A percentile compares a stretch with the other conserved stretches of the same genome.
These are phyloP conservation scores for Catostylus mosaicus DNA, from an alignment of 30 jellyfish, hydroid and myxozoan genomes.

Conservation along the genomic window DNA sequence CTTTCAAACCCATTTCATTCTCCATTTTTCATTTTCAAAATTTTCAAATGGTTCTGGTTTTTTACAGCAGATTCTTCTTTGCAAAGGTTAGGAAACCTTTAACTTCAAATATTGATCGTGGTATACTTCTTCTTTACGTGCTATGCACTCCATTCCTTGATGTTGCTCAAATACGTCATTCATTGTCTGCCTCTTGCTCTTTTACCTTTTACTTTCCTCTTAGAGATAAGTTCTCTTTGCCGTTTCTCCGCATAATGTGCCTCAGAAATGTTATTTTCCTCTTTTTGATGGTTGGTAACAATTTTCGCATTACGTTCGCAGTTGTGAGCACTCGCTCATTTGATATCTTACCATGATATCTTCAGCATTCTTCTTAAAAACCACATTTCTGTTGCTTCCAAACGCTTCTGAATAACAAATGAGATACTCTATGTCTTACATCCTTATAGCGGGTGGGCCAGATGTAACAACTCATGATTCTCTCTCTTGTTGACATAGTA, in stretches of 20 bases:
- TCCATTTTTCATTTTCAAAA: too few species aligned
- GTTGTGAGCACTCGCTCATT: conserved; percentile 61
- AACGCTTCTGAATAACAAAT: conserved; percentile 31
- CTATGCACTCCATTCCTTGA: too few species aligned
- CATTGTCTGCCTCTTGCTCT: too few species aligned
- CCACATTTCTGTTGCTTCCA: conserved; percentile 57
- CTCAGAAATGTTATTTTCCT: conserved; percentile 55
- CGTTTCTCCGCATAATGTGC: conserved; percentile 35
- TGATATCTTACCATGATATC: conserved; percentile 51
- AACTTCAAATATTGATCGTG: too few species aligned
- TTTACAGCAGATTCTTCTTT: too few species aligned
- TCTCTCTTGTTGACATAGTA: not conserved
- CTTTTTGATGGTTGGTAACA: conserved; percentile 33
- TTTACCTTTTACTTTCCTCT: conserved; percentile 45
- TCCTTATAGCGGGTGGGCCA: conserved; percentile 34
- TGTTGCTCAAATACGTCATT: too few species aligned
- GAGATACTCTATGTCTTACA: conserved; percentile 54
- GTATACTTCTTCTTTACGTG: too few species aligned
- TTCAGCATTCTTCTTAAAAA: conserved; percentile 45
- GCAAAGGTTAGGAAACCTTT: too few species aligned
- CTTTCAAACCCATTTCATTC: too few species aligned
- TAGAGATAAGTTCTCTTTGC: conserved; percentile 57
- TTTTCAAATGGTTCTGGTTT: too few species aligned
- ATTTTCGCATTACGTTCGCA: conserved; percentile 36
- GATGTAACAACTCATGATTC: not conserved